Conservation (phyloP, 2,888 invertebrate genomes). For the Lepidocyrtoides sp. region DNA sequence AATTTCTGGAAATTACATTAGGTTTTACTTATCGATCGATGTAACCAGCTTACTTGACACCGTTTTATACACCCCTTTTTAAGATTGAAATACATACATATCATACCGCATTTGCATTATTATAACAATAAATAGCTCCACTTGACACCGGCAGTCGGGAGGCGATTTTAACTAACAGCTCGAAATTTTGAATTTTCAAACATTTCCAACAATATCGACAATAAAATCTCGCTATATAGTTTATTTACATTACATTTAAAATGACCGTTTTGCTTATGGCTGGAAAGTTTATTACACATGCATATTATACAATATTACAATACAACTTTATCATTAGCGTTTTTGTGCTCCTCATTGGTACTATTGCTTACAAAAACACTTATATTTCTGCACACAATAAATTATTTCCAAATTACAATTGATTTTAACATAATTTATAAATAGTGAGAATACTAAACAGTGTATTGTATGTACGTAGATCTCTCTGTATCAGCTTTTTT, state of each 20-base stretch:
- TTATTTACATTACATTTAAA: constrained; percentile 9
- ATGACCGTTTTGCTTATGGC: background rate
- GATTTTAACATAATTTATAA: background rate
- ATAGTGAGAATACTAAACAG: background rate
- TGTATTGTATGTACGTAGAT: background rate
- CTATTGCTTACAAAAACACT: background rate
- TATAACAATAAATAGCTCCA: background rate
- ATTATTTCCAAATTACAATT: background rate
- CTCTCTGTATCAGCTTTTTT: background rate
- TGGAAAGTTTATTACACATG: background rate
- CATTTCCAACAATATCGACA: background rate
- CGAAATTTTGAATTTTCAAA: background rate
- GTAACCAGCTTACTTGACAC: too few relatives aligned
- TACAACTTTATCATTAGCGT: background rate
- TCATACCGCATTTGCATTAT: background rate
- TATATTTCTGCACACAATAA: background rate
- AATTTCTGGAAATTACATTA: too few relatives aligned
- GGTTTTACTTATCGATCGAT: too few relatives aligned
- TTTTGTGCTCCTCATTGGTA: background rate
- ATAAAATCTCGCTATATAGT: constrained; percentile 17
- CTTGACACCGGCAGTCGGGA: background rate
- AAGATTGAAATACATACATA: background rate
- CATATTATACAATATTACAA: background rate
- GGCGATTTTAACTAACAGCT: background rate
- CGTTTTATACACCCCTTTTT: background rate